Percentiles rank a stretch among this genome's conserved stretches.
Evolutionary conservation across 2,888 invertebrate species (phyloP).

Genomic region (Phasia obesa): DNA sequence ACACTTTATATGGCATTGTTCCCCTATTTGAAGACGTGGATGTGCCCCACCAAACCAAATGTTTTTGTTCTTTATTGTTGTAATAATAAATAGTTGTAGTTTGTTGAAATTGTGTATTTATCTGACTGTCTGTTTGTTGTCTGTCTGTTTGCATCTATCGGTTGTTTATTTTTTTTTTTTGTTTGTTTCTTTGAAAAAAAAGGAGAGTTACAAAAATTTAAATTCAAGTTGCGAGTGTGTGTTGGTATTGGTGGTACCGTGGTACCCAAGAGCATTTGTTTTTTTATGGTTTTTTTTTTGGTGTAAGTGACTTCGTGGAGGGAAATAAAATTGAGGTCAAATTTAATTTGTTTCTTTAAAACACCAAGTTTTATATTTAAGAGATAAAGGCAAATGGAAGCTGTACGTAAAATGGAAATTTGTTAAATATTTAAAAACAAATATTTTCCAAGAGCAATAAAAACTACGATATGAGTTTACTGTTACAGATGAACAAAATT

Average conservation of each 20-base stretch:
- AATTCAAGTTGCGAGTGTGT: constrained; percentile 13
- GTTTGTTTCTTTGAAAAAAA: too few species aligned
- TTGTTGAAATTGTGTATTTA: too few species aligned
- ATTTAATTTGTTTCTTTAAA: constrained; percentile 66
- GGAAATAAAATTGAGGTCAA: constrained; percentile 70
- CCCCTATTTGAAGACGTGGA: neutral
- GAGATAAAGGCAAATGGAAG: constrained; percentile 19
- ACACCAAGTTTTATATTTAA: constrained; percentile 7
- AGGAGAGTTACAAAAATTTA: constrained; percentile 58
- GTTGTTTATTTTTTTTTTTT: too few species aligned
- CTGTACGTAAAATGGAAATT: constrained; percentile 3
- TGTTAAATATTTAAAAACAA: constrained; percentile 12
- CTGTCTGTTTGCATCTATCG: constrained; percentile 7
- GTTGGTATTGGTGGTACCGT: constrained; percentile 31
- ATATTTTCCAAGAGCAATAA: constrained; percentile 3
- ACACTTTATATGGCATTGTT: constrained; percentile 15
- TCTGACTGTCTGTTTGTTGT: constrained; percentile 23
- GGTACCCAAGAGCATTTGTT: constrained; percentile 44
- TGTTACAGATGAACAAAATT: too few species aligned
- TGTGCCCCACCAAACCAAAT: constrained; percentile 46
- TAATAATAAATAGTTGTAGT: constrained; percentile 42
- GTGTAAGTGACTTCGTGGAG: constrained; percentile 59
- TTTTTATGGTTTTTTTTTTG: constrained; percentile 10
- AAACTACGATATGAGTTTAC: neutral
- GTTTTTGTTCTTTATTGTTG: constrained; percentile 26